These are phyloP conservation scores for Apocrypta bakeri DNA, from an alignment of 1,140 invertebrate genomes.

Conservation along the genomic window DNA sequence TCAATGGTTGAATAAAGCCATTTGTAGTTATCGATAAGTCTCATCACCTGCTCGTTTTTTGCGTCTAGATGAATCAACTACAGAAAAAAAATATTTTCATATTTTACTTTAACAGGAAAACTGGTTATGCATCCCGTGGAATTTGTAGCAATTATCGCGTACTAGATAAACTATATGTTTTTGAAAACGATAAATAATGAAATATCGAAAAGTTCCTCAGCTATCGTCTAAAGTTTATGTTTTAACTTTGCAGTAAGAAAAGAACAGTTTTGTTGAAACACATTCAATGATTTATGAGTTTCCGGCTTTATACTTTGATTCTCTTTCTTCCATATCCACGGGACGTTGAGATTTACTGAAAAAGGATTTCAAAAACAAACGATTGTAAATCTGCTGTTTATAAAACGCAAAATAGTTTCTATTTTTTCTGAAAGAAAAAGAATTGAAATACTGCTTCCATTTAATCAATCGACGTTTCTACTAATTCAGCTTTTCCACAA, in stretches of 20 bases:
- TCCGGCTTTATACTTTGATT: neutral
- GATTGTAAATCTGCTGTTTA: neutral
- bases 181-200: too few species aligned
- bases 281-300: neutral
- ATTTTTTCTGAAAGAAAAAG: too few species aligned
- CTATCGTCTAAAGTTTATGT: neutral
- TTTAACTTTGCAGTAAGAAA: neutral
- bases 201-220: neutral
- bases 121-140: too few species aligned
- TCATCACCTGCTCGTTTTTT: neutral
- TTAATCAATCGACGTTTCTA: neutral
- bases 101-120: neutral
- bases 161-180: too few species aligned
- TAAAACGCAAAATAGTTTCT: too few species aligned
- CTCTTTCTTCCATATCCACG: too few species aligned
- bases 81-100: neutral
- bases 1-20: neutral
- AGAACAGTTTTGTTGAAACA: neutral
- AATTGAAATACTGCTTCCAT: too few species aligned
- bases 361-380: neutral
- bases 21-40: constrained; percentile 5
- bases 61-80: neutral
- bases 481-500: neutral
- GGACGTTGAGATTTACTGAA: neutral
- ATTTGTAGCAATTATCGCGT: too few species aligned